phyloP scores from a whole-genome alignment of 1,140 invertebrate genomes.

The Drosophila arawakana region DNA sequence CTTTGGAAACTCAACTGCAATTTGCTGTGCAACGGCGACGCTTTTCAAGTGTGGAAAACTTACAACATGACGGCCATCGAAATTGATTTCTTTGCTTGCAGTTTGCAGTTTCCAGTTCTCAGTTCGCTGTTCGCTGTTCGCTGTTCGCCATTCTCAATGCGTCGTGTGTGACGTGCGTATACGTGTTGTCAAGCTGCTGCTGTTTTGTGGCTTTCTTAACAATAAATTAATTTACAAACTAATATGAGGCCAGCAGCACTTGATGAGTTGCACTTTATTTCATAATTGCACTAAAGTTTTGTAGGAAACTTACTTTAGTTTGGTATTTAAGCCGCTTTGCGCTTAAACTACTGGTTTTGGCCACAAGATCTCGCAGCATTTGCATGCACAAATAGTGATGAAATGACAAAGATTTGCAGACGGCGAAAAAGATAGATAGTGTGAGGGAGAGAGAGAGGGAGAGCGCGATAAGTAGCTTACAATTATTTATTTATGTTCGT shows the following conservation, averaged over 20 bases:
- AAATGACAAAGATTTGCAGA: constrained; percentile 20
- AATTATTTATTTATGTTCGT: constrained; percentile 68
- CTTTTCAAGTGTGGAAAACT: constrained; percentile 29
- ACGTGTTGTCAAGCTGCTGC: constrained; percentile 6
- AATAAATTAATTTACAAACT: constrained; percentile 53
- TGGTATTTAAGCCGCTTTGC: constrained; percentile 38
- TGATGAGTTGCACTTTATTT: not conserved
- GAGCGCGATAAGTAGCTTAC: constrained; percentile 58
- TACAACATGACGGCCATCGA: constrained; percentile 27
- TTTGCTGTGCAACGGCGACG: constrained; percentile 4
- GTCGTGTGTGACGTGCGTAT: not conserved
- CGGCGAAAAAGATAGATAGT: not conserved
- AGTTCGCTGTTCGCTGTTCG: too few relatives aligned
- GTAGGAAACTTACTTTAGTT: constrained; percentile 15
- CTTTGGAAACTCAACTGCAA: constrained; percentile 27
- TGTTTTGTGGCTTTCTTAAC: constrained; percentile 41
- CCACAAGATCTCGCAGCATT: constrained; percentile 30
- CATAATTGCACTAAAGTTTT: constrained; percentile 39
- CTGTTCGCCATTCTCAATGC: too few relatives aligned
- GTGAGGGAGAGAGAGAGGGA: not conserved
- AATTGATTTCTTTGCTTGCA: constrained; percentile 41
- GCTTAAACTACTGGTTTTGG: not conserved
- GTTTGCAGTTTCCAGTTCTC: not conserved
- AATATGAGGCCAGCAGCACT: constrained; percentile 24
- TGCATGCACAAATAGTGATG: constrained; percentile 36